These are phyloP conservation scores for Silurus glanis DNA, from an alignment of 2,113 vertebrate genomes.

Conservation along the genomic window DNA sequence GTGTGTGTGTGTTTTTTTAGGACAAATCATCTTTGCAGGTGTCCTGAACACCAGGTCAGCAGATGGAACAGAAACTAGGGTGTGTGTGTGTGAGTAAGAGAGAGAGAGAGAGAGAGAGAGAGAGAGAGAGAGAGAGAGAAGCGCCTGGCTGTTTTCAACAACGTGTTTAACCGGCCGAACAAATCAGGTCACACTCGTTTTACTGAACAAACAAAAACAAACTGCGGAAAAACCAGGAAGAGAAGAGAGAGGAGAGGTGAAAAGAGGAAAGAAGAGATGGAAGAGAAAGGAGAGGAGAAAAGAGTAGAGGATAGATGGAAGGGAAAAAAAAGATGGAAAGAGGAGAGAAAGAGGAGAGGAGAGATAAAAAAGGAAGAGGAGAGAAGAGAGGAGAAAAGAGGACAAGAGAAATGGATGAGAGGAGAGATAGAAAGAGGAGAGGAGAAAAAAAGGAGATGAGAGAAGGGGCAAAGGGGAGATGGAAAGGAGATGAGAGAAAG, in stretches of 20 bases:
- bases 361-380: no score
- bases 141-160: not conserved
- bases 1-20: not conserved
- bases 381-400: no score
- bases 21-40: not conserved
- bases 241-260: not conserved
- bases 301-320: no score
- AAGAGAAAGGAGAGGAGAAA: no score
- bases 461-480: not conserved
- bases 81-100: not conserved
- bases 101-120: not conserved
- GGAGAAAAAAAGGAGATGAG: no score
- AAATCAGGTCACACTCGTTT: not conserved
- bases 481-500: not conserved
- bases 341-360: no score
- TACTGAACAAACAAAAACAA: slow-evolving; percentile 2
- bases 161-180: not conserved
- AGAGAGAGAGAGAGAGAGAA: not conserved
- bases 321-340: no score
- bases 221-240: slow-evolving; percentile 26
- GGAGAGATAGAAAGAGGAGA: no score
- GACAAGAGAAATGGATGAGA: no score
- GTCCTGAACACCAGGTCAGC: not conserved
- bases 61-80: not conserved
- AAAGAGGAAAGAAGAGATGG: no score